Evolutionary conservation across 2,797 vertebrate species (phyloP), one percentile per base, ranked within the genome.

Genomic region (Brotula barbata): DNA sequence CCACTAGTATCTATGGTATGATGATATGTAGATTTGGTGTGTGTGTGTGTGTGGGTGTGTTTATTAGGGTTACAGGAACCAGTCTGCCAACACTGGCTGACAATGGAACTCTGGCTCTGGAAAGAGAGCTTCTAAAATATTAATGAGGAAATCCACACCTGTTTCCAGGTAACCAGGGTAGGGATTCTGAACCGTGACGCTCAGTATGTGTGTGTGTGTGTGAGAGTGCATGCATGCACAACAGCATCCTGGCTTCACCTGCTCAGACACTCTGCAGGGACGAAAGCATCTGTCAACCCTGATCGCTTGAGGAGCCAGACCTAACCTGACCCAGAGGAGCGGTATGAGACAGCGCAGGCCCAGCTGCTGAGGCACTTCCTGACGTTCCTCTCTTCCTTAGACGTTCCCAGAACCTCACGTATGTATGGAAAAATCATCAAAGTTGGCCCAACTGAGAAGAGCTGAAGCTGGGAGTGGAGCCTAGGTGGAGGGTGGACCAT

Each of bases 141-240:
- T 84, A 72, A 93, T 90, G 87, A 90, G 80, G 91, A 91, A 92
- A 91, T 84, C 76, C 68, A 92, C 78, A 92, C 91, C 91, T 90
- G 89, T 92, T 91, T 91, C 91, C 91, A 93, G 90, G 92, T 92
- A 91, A 91, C 91, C 85, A 61, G 86, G 89, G 85, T 83, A 88
- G 83, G 81, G 78, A 78, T 83, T 80, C 79, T 85, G 78, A 84
- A 82, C 56, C 73, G 66, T 89, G 85, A 87, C 84, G 59, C 74
- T 71, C 44, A 62, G 64, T 44, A 22, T 34, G 16, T 51, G 36
- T 50, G 57, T 60, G 47, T 48, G 57, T 64, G 64, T 62, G 64
- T 36, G 58, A 64, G 34, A 23, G 55, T 15, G 40, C 54, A 51
- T 61, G 64, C 67, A 76, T 49, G 6, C 59, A 69, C 74, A 66